Evolutionary conservation across 2,888 invertebrate species (phyloP).

Genomic region (Drosophila antonietae): DNA sequence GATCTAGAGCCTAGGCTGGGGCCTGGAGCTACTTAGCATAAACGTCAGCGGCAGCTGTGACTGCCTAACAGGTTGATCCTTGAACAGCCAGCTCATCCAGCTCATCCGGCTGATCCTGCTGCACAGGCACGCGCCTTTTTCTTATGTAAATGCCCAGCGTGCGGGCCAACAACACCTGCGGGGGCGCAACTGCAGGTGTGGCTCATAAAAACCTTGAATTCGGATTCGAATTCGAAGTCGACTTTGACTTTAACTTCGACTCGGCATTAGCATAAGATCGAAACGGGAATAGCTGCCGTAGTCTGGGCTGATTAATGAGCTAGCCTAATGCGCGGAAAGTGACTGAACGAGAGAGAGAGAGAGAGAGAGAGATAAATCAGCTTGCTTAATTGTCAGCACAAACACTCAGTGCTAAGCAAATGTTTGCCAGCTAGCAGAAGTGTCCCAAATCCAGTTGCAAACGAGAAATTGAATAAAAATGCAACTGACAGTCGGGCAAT

Average conservation of each 20-base stretch:
- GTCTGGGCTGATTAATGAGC: conserved; percentile 9
- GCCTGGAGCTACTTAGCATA: conserved; percentile 24
- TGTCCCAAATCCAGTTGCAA: conserved; percentile 55
- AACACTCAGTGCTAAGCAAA: conserved; percentile 50
- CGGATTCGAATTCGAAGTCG: background rate
- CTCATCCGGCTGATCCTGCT: background rate
- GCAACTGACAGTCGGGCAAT: conserved; percentile 49
- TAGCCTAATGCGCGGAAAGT: background rate
- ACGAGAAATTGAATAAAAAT: conserved; percentile 7
- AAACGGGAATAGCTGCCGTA: background rate
- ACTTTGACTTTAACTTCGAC: background rate
- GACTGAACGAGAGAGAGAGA: background rate
- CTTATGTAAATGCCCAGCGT: conserved; percentile 53
- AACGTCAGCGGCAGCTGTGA: conserved; percentile 7
- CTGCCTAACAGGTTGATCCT: conserved; percentile 46
- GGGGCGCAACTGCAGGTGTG: conserved; percentile 28
- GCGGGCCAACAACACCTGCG: conserved; percentile 32
- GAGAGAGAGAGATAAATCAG: conserved; percentile 60
- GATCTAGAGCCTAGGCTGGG: conserved; percentile 1
- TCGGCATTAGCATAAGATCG: conserved; percentile 3
- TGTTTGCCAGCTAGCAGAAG: conserved; percentile 29
- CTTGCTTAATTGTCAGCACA: conserved; percentile 67
- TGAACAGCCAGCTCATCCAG: background rate
- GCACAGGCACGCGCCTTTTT: conserved; percentile 57
- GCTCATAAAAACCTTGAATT: background rate